These are phyloP conservation scores for Caradrina kadenii DNA, from an alignment of 2,888 invertebrate species.

Conservation along the genomic window DNA sequence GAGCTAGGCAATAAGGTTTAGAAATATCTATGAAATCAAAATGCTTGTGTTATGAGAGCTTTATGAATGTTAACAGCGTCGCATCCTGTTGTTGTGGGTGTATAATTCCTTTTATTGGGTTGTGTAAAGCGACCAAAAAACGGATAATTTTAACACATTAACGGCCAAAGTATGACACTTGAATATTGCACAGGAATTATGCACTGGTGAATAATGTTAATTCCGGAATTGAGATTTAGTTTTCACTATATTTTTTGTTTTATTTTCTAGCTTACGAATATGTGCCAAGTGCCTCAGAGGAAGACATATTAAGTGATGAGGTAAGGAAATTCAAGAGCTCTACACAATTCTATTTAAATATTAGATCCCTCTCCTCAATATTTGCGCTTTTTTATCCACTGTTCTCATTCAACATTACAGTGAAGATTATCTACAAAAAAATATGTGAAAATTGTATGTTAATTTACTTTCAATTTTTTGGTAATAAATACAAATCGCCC, in stretches of 20 bases:
- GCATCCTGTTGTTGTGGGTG: slow-evolving; percentile 47
- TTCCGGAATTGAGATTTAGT: neutral
- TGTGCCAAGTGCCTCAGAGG: slow-evolving; percentile 95
- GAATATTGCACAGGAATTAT: slow-evolving; percentile 43
- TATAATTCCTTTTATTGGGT: slow-evolving; percentile 35
- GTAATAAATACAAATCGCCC: no score
- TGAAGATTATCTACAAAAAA: neutral
- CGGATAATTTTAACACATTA: slow-evolving; percentile 51
- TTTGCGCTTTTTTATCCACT: neutral
- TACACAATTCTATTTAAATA: neutral
- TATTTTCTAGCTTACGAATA: slow-evolving; percentile 95
- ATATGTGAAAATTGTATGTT: neutral
- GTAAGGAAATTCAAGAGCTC: slow-evolving; percentile 81
- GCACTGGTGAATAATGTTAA: slow-evolving; percentile 29
- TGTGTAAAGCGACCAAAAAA: slow-evolving; percentile 14
- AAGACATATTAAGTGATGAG: slow-evolving; percentile 95
- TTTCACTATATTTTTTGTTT: slow-evolving; percentile 17
- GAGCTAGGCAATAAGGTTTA: neutral
- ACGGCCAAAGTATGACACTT: slow-evolving; percentile 35
- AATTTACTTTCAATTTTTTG: no score
- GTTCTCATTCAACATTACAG: neutral
- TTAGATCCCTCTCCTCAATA: neutral
- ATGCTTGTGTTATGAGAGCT: slow-evolving; percentile 65
- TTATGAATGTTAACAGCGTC: slow-evolving; percentile 66
- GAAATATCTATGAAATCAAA: slow-evolving; percentile 14